phyloP scores from a whole-genome alignment of 1,140 invertebrate genomes.

The Drosophila bocki region DNA sequence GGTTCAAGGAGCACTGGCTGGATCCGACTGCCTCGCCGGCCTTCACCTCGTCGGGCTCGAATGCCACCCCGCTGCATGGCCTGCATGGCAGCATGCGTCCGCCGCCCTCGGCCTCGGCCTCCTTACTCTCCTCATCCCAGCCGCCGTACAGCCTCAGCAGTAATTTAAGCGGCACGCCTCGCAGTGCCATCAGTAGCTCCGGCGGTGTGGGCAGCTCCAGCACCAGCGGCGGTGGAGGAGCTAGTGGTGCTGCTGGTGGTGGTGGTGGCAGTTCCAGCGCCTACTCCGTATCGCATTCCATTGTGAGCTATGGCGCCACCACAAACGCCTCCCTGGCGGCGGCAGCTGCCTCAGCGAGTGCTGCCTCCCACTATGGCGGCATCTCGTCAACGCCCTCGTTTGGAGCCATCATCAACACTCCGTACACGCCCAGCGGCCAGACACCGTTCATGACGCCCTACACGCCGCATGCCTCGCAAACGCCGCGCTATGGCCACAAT shows the following conservation, averaged over 20 bases:
- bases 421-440: constrained; percentile 95
- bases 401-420: constrained; percentile 87
- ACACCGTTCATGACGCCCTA: constrained; percentile 96
- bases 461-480: constrained; percentile 89
- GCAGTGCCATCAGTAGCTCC: constrained; percentile 58
- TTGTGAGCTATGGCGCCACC: constrained; percentile 86
- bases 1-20: constrained; percentile 99
- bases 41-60: constrained; percentile 88
- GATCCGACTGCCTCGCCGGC: constrained; percentile 94
- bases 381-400: constrained; percentile 53
- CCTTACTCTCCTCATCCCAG: constrained; percentile 10
- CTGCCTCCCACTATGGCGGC: constrained; percentile 87
- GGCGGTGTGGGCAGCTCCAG: constrained; percentile 78
- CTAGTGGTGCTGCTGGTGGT: constrained; percentile 69
- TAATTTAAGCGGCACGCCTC: constrained; percentile 56
- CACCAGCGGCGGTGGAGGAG: constrained; percentile 68
- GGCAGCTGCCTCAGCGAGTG: constrained; percentile 28
- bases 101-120: constrained; percentile 21
- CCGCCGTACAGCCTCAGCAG: constrained; percentile 60
- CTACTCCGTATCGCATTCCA: constrained; percentile 91
- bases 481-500: constrained; percentile 88
- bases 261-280: constrained; percentile 55
- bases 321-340: constrained; percentile 59
- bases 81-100: constrained; percentile 48
- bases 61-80: constrained; percentile 83